Evolutionary conservation across 2,888 invertebrate genomes (phyloP).

Genomic region (Plemyria rubiginata): DNA sequence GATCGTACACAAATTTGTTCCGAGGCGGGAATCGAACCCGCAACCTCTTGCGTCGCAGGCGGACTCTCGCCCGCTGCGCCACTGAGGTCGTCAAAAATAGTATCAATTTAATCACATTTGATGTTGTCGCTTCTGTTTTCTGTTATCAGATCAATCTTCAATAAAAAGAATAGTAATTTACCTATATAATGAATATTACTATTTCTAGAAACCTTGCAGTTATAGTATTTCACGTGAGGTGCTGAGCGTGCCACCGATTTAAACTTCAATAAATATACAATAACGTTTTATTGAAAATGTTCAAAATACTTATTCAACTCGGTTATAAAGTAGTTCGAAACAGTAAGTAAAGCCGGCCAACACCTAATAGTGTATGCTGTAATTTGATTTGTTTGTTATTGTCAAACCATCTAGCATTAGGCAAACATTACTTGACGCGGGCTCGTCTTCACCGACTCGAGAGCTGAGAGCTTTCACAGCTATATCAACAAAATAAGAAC

Average conservation of each 20-base stretch:
- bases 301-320: not conserved
- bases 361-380: constrained; percentile 30
- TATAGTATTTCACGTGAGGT: not conserved
- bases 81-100: too few species aligned
- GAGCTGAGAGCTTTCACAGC: constrained; percentile 51
- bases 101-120: too few species aligned
- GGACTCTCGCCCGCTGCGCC: too few species aligned
- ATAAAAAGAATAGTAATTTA: too few species aligned
- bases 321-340: not conserved
- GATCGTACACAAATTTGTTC: too few species aligned
- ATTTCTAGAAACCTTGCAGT: not conserved
- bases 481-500: constrained; percentile 50
- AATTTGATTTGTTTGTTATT: constrained; percentile 41
- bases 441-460: constrained; percentile 32
- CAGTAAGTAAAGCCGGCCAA: constrained; percentile 2
- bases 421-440: constrained; percentile 31
- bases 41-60: too few species aligned
- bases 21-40: too few species aligned
- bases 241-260: not conserved
- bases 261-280: not conserved
- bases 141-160: too few species aligned
- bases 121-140: too few species aligned
- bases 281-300: not conserved
- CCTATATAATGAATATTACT: too few species aligned
- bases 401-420: constrained; percentile 24